Base-by-base conservation (phyloP, 2,888 invertebrate genomes). In the Choristoneura rosaceana region DNA sequence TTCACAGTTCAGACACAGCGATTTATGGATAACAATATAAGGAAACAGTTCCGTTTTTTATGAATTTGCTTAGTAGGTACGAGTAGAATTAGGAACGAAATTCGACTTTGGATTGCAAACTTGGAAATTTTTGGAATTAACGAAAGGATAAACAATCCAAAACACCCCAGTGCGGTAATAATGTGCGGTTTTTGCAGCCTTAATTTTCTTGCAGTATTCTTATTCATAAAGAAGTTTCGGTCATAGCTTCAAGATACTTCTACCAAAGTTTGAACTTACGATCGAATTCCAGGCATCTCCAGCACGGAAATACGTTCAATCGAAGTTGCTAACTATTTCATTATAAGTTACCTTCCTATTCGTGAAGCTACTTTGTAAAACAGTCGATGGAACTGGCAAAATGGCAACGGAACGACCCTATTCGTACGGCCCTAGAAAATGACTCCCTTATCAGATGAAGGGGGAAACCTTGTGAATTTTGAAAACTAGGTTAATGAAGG, bases 401-500 rank as follows among this genome's bases (percentile, higher is more conserved):
- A 71, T 71, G 59, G 69, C 61, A 74, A 25, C 47, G 41, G 41
- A 63, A 71, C 75, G 73, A 77, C 15, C 76, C 81, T 77, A 76
- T 77, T 76, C 75, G 71, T 75, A 77, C 68, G 77, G 73, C 67
- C 71, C 70, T 76, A 76, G 79, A 82, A 87, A 92, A 88, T 86
- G 84, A 84, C 81, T 84, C 79, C 77, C 82, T 92, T 92, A 93
- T 93, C 93, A 82, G 93, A 92, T 93, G 73, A 82, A 82, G 83
- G 88, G 88, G 82, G n/a, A n/a, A 82, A 81, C 81, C 81, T 81
- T 79, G 82, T 84, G 87, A 83, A 84, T 87, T 86, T 81, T 82
- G 78, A 80, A 83, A 93, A 92, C 82, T 92, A 83, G 93, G 93
- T 90, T 92, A 93, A 90, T 87, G 87, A 89, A 88, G 87, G 86